Percentiles rank a stretch among this genome's conserved stretches.
Evolutionary conservation across 2,888 invertebrate genomes (phyloP).

Genomic region (Campaea margaritaria): DNA sequence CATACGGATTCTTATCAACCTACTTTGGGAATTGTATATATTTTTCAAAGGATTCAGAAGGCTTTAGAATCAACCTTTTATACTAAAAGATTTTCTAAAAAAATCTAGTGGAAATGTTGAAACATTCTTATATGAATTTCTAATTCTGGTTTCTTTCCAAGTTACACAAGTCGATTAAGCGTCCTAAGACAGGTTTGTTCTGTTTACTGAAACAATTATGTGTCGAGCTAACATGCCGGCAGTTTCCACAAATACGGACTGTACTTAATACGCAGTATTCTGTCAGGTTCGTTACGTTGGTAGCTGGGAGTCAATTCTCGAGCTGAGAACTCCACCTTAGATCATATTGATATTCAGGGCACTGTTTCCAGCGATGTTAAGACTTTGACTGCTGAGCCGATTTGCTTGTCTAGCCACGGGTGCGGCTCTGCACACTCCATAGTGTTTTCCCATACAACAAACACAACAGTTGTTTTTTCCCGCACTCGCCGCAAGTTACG

Average conservation of each 20-base stretch:
- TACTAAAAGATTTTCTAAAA: background rate
- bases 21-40: too few species aligned
- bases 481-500: too few species aligned
- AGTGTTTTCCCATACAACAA: too few species aligned
- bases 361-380: too few species aligned
- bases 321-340: background rate
- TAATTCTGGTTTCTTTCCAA: slow-evolving; percentile 38
- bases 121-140: slow-evolving; percentile 32
- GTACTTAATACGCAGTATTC: slow-evolving; percentile 41
- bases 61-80: background rate
- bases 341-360: too few species aligned
- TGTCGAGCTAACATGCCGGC: slow-evolving; percentile 53
- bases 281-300: slow-evolving; percentile 4
- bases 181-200: slow-evolving; percentile 42
- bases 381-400: too few species aligned
- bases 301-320: slow-evolving; percentile 1
- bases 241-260: slow-evolving; percentile 57
- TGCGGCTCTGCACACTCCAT: too few species aligned
- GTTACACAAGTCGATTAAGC: slow-evolving; percentile 57
- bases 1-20: too few species aligned
- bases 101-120: slow-evolving; percentile 13
- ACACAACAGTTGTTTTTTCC: too few species aligned
- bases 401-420: too few species aligned
- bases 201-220: slow-evolving; percentile 62
- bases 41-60: background rate